These are phyloP conservation scores for Brachionus rotundiformis DNA, from an alignment of 1,140 invertebrate genomes.

Conservation along the genomic window DNA sequence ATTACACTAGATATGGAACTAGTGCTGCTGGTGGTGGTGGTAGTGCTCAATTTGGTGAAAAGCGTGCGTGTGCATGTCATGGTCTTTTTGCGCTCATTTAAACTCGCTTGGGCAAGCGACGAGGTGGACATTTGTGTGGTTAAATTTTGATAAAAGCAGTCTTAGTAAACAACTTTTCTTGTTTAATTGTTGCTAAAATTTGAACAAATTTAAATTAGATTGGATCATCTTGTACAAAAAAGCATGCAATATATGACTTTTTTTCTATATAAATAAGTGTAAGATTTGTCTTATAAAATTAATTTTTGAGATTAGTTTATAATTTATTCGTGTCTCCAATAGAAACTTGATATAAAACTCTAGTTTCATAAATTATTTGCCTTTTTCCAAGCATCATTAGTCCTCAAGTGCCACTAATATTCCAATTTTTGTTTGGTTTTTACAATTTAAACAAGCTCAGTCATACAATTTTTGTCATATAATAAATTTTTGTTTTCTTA, in stretches of 20 bases:
- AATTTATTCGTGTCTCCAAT: slow-evolving; percentile 47
- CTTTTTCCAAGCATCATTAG: neutral
- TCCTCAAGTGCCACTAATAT: no score
- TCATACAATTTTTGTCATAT: neutral
- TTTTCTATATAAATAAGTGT: neutral
- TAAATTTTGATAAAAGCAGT: neutral
- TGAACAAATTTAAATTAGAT: neutral
- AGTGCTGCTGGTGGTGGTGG: neutral
- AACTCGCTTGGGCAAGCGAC: slow-evolving; percentile 18
- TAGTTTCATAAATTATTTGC: slow-evolving; percentile 32
- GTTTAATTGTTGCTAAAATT: neutral
- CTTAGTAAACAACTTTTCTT: neutral
- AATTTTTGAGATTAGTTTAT: neutral
- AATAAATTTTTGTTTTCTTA: neutral
- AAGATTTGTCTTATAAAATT: no score
- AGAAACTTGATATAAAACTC: neutral
- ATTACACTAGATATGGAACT: slow-evolving; percentile 34
- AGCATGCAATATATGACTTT: neutral
- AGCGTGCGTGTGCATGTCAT: neutral
- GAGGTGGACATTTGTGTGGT: slow-evolving; percentile 45
- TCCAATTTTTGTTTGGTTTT: no score
- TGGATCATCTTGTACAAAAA: neutral
- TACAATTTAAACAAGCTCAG: no score
- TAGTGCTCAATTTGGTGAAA: neutral
- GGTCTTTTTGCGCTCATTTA: neutral